phyloP scores from a whole-genome alignment of 2,888 invertebrate genomes.

The Andricus curvator region DNA sequence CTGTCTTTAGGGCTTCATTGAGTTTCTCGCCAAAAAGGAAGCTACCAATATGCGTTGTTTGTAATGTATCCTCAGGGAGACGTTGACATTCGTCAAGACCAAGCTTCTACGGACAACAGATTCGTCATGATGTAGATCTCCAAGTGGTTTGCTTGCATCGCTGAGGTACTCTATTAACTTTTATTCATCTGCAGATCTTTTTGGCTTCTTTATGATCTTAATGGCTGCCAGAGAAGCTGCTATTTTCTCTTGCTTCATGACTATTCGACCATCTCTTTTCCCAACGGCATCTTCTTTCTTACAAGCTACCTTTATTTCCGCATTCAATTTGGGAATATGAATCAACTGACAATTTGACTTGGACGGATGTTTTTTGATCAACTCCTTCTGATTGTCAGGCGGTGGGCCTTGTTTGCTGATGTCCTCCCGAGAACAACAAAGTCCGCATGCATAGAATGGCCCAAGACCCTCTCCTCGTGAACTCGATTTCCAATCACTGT shows the following conservation, averaged over 20 bases:
- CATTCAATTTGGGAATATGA: no score
- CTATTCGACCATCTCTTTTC: constrained; percentile 48
- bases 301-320: no score
- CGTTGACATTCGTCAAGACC: constrained; percentile 8
- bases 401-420: constrained; percentile 34
- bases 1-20: background rate
- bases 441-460: constrained; percentile 27
- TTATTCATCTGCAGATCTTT: background rate
- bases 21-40: no score
- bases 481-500: constrained; percentile 24
- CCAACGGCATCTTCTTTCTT: constrained; percentile 5
- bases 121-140: constrained; percentile 33
- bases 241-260: constrained; percentile 47
- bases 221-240: constrained; percentile 42
- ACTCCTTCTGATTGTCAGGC: background rate
- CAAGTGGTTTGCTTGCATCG: background rate
- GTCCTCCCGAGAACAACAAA: constrained; percentile 32
- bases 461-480: background rate
- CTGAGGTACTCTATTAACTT: background rate
- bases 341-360: no score
- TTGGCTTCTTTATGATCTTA: constrained; percentile 27
- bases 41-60: background rate
- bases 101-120: constrained; percentile 19
- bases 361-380: constrained; percentile 16
- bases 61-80: background rate